Evolutionary conservation across 2,113 vertebrate species (phyloP), one percentile per base, ranked within the genome.

Genomic region (Oreochromis aureus): DNA sequence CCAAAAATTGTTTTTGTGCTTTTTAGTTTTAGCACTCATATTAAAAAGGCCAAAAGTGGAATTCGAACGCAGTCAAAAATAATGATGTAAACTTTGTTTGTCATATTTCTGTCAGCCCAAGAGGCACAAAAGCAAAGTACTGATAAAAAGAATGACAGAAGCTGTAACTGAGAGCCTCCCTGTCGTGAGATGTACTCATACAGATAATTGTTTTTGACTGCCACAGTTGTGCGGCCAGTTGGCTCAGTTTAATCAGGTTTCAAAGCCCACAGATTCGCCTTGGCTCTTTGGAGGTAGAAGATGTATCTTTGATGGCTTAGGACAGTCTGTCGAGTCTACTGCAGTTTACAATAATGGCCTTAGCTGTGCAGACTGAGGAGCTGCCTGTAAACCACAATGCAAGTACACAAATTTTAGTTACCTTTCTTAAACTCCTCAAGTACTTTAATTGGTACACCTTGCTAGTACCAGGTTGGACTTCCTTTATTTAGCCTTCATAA

Each of bases 231-330:
- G 3, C 2, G 15, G 27, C 34, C 32, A 7, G 19, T 56, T 69
- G 32, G 9, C n/a, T 76, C 24, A 2, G 10, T 73, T 73, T 30
- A 86, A 91, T 82, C 89, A 56, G 44, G 79, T 91, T 90, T 81
- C 87, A 89, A 55, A 90, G 86, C 59, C 27, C 58, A 11, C 44
- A 78, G 63, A 34, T 85, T 80, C 13, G 0, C n/a, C 39, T 63
- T 2, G 15, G 83, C 76, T 63, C 32, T 93, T 89, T 86, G 81
- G 12, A 61, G 0, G 46, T 1, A 39, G 36, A 24, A 39, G 1
- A 89, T 22, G 1, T 46, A 51, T 44, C 71, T 7, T 39, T 80
- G 73, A 83, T 7, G 2, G 15, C 66, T 34, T 87, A 83, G 34
- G 69, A 59, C 63, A 44, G 54, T 18, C 81, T 81, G 63, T 80